These are phyloP conservation scores for Callithrix jacchus DNA, from an alignment of 2,113 vertebrate genomes.

Conservation along the genomic window DNA sequence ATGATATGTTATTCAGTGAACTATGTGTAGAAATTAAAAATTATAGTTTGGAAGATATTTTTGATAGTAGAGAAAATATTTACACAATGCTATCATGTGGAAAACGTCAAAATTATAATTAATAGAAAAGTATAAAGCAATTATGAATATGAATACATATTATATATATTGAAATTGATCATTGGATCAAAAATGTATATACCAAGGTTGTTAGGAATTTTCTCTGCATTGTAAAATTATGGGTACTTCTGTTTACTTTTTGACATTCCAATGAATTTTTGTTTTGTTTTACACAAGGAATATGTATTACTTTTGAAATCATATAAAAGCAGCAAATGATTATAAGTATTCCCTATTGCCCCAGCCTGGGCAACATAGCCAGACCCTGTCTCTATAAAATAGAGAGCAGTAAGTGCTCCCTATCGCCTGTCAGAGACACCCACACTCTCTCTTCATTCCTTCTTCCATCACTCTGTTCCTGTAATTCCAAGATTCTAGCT, in stretches of 20 bases:
- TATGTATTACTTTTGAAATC: neutral
- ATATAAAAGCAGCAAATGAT: neutral
- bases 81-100: neutral
- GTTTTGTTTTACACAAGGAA: neutral
- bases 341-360: neutral
- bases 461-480: neutral
- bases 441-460: too few relatives aligned
- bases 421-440: neutral
- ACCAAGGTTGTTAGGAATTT: neutral
- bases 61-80: neutral
- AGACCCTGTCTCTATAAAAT: too few relatives aligned
- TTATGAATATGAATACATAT: neutral
- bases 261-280: neutral
- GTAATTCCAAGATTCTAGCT: neutral
- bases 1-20: neutral
- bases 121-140: neutral
- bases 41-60: neutral
- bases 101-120: neutral
- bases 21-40: neutral
- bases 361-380: too few relatives aligned
- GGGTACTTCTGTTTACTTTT: neutral
- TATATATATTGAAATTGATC: neutral
- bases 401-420: neutral
- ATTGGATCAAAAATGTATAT: neutral
- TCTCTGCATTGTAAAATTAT: neutral